phyloP scores from a whole-genome alignment of 2,888 invertebrate species.

The Cephus pulcher region DNA sequence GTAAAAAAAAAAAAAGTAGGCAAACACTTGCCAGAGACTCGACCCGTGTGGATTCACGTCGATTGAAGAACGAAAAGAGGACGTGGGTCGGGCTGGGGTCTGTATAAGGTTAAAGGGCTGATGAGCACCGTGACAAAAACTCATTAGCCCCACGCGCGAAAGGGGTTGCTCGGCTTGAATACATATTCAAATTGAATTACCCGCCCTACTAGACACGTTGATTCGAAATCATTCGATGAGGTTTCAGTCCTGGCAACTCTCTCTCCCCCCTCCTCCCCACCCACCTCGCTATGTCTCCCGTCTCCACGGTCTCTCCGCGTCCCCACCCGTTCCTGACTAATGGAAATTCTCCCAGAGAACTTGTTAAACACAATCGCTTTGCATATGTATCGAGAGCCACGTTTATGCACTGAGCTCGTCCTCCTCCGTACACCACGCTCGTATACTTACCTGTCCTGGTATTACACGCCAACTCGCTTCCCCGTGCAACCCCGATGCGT shows the following conservation, averaged over 20 bases:
- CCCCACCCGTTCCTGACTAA: constrained; percentile 44
- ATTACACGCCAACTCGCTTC: too few relatives aligned
- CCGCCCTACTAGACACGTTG: constrained; percentile 63
- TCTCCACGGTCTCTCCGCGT: background rate
- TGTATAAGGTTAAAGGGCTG: too few relatives aligned
- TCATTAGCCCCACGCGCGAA: background rate
- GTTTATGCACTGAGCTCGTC: constrained; percentile 21
- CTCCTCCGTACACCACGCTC: background rate
- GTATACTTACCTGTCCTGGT: too few relatives aligned
- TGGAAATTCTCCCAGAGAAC: constrained; percentile 63
- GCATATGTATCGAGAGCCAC: constrained; percentile 56
- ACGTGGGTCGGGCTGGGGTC: too few relatives aligned
- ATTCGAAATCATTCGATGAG: constrained; percentile 64
- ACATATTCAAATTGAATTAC: constrained; percentile 67
- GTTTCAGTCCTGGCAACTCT: constrained; percentile 31
- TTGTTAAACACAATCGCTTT: constrained; percentile 61
- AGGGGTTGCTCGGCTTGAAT: constrained; percentile 33
- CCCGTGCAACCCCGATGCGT: too few relatives aligned
- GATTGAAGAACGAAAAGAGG: too few relatives aligned
- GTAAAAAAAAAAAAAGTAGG: background rate
- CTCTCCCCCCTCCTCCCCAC: constrained; percentile 21
- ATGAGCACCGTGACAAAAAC: constrained; percentile 3
- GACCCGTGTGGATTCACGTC: too few relatives aligned
- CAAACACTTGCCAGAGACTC: background rate
- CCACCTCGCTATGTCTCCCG: constrained; percentile 24